These are phyloP conservation scores for Sinocyclocheilus anshuiensis DNA, from an alignment of 2,113 vertebrate genomes.

Conservation along the genomic window DNA sequence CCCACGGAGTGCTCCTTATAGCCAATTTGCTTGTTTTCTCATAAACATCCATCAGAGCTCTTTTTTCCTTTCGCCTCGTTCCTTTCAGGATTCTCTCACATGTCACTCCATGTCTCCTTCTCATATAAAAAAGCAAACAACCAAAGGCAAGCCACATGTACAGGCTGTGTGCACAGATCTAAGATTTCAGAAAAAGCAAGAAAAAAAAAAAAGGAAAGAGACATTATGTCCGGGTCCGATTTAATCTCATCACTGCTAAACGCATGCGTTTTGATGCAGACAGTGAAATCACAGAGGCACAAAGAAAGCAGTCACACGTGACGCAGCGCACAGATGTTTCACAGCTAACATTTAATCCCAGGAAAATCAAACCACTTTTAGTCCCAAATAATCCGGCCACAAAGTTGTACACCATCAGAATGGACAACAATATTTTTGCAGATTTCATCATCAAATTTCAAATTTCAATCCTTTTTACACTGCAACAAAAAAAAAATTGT, in stretches of 20 bases:
- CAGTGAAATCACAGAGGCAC: neutral
- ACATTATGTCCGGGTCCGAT: neutral
- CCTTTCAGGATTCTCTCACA: neutral
- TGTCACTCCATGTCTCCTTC: neutral
- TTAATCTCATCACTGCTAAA: constrained; percentile 33
- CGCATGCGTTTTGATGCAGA: constrained; percentile 34
- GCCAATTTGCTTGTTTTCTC: neutral
- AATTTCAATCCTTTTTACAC: neutral
- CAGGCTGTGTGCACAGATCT: constrained; percentile 3
- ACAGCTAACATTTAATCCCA: constrained; percentile 31
- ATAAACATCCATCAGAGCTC: neutral
- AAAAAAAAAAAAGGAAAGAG: neutral
- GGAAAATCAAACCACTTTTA: neutral
- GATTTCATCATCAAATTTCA: neutral
- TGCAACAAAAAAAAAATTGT: no score
- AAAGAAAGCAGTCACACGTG: constrained; percentile 40
- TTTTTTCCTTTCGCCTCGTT: neutral
- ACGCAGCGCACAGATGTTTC: constrained; percentile 43
- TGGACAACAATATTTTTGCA: neutral
- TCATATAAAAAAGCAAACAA: neutral
- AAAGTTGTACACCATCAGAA: neutral
- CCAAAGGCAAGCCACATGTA: constrained; percentile 1
- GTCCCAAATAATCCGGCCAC: neutral
- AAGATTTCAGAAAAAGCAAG: neutral
- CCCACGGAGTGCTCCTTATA: neutral